Evolutionary conservation across 2,113 vertebrate genomes (phyloP).

Genomic region (Callopanchax toddi): DNA sequence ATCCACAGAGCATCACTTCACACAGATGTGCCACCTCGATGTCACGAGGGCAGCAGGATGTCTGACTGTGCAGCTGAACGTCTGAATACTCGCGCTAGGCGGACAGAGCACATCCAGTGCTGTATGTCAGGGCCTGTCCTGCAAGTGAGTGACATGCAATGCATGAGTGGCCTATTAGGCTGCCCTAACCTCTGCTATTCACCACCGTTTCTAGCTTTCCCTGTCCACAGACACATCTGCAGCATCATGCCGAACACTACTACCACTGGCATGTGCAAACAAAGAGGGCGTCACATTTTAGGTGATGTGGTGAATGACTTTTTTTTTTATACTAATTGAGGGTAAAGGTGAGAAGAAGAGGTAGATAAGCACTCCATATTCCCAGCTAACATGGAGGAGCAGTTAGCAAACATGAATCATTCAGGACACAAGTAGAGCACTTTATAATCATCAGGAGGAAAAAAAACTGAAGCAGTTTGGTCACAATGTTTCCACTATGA

Average conservation of each 20-base stretch:
- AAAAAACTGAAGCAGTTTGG: conserved; percentile 25
- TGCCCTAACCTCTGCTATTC: conserved; percentile 27
- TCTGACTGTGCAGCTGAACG: conserved; percentile 5
- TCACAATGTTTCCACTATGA: conserved; percentile 29
- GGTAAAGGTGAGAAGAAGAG: conserved; percentile 56
- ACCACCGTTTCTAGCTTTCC: conserved; percentile 36
- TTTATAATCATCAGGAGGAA: conserved; percentile 30
- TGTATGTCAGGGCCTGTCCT: conserved; percentile 47
- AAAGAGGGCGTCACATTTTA: conserved; percentile 32
- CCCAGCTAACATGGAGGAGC: background rate
- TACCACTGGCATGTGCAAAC: conserved; percentile 52
- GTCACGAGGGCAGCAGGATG: conserved; percentile 1
- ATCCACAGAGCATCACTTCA: conserved; percentile 23
- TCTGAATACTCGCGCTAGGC: conserved; percentile 42
- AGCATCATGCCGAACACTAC: conserved; percentile 44
- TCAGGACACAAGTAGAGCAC: conserved; percentile 26
- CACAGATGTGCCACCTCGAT: conserved; percentile 24
- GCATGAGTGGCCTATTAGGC: conserved; percentile 56
- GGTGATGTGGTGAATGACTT: conserved; percentile 23
- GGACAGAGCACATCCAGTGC: conserved; percentile 15
- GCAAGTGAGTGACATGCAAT: conserved; percentile 51
- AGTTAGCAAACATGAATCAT: conserved; percentile 25
- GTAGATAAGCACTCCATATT: conserved; percentile 16
- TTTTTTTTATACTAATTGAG: conserved; percentile 55
- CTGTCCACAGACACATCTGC: conserved; percentile 55